Evolutionary conservation across 2,888 invertebrate genomes (phyloP), one percentile per base, ranked within the genome.

Genomic region (Rosalia funebris): DNA sequence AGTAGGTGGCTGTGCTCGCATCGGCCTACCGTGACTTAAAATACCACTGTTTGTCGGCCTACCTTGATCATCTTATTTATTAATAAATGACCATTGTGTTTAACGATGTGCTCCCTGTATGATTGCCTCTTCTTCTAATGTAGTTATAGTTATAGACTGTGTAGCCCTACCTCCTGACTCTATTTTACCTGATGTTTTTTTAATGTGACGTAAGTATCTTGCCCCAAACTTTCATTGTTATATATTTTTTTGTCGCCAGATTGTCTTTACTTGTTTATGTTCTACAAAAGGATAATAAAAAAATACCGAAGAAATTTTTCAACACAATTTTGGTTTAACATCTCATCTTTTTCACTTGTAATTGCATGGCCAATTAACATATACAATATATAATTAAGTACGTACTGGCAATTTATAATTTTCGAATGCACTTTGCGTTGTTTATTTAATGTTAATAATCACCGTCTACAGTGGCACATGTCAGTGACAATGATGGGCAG

Each of bases 1-100:
- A 77, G 77, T 76, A 73, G 77, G 73, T 70, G 73, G 72, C 66
- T 70, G 75, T 74, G 70, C 70, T 70, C 70, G 71, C 60, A 59
- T 64, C 71, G 70, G 69, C 68, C 68, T 68, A 63, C 65, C 68
- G 70, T 68, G 68, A 73, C 69, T 71, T 66, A 63, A 73, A 70
- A 53, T 17, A 57, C 62, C 48, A 55, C 52, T 57, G 52, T 50
- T 60, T 60, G 39, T 58, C 63, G 66, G 63, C 63, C 65, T 64
- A 62, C 56, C 53, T 65, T 56, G 59, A 65, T 39, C 50, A 50
- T 39, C 37, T 39, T 25, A 39, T 50, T 17, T 25, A 50, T 39
- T 50, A 36, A 42, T 19, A 19, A 39, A 41, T 47, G 41, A 54
- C 52, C 34, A 62, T 62, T 61, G 62, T 61, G 37, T 55, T 57